phyloP scores from a whole-genome alignment of 1,140 invertebrate genomes.

The Radopholus similis region DNA sequence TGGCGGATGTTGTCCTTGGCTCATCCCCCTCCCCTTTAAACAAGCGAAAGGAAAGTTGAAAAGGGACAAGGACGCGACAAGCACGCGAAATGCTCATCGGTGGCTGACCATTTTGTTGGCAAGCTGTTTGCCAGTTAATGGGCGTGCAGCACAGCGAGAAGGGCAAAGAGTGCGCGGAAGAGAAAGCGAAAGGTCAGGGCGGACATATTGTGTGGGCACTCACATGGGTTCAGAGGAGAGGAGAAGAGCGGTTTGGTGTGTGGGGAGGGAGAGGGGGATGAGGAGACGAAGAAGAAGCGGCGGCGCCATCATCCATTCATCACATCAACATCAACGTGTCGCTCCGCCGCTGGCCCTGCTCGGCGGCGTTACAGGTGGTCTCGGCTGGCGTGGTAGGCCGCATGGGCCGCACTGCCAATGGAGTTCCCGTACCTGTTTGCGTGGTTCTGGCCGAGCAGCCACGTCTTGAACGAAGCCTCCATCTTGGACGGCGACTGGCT shows the following conservation, averaged over 20 bases:
- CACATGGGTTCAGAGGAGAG: not conserved
- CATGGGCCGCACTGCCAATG: not conserved
- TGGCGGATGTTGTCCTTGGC: too few species aligned
- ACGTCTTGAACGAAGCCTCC: slow-evolving; percentile 59
- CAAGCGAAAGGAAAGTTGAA: not conserved
- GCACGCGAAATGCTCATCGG: not conserved
- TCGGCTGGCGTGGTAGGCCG: slow-evolving; percentile 7
- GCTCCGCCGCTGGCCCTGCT: not conserved
- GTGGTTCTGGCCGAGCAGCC: slow-evolving; percentile 56
- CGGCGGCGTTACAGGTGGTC: slow-evolving; percentile 1
- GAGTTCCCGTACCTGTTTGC: slow-evolving; percentile 19
- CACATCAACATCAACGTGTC: not conserved
- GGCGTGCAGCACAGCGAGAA: not conserved
- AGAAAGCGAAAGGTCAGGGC: not conserved
- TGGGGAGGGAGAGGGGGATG: not conserved
- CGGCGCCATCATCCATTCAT: not conserved
- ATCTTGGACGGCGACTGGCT: slow-evolving; percentile 55
- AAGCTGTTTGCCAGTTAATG: too few species aligned
- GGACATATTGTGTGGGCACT: not conserved
- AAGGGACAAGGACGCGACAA: not conserved
- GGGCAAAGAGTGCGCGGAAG: not conserved
- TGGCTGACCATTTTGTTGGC: too few species aligned
- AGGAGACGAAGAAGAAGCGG: not conserved
- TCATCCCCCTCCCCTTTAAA: not conserved
- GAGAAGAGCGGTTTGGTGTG: not conserved